phyloP scores from a whole-genome alignment of 2,888 invertebrate genomes.

The Andrena camellia region DNA sequence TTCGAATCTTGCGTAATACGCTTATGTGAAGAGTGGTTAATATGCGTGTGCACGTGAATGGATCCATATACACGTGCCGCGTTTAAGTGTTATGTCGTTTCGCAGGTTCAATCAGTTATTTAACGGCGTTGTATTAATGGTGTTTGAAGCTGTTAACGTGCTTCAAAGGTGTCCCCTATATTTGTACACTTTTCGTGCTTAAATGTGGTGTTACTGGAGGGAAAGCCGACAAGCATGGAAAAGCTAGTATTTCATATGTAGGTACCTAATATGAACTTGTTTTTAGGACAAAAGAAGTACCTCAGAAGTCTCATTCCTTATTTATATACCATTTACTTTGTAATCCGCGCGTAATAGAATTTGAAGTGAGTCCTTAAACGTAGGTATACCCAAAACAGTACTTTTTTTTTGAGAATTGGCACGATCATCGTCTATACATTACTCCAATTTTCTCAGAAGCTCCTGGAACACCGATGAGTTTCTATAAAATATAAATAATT shows the following conservation, averaged over 20 bases:
- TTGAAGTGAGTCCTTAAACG: too few species aligned
- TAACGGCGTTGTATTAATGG: conserved; percentile 46
- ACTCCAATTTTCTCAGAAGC: neutral
- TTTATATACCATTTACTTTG: too few species aligned
- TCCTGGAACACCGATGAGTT: too few species aligned
- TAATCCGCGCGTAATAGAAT: too few species aligned
- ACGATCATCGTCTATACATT: neutral
- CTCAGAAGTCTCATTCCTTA: too few species aligned
- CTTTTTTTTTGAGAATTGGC: too few species aligned
- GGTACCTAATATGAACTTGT: too few species aligned
- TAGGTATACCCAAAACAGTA: too few species aligned
- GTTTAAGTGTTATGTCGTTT: conserved; percentile 22
- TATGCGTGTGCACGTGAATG: conserved; percentile 28
- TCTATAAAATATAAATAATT: too few species aligned
- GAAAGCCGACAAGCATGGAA: neutral
- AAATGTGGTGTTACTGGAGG: neutral
- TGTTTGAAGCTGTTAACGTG: conserved; percentile 17
- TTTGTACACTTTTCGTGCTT: neutral
- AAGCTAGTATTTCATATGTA: neutral
- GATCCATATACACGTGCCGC: neutral
- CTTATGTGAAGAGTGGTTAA: conserved; percentile 40
- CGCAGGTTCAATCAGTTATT: conserved; percentile 52
- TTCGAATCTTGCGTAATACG: conserved; percentile 68
- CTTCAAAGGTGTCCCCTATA: neutral
- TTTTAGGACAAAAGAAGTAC: too few species aligned